Evolutionary conservation across 2,797 vertebrate species (phyloP), one percentile per base, ranked within the genome.

Genomic region (Notolabrus celidotus): DNA sequence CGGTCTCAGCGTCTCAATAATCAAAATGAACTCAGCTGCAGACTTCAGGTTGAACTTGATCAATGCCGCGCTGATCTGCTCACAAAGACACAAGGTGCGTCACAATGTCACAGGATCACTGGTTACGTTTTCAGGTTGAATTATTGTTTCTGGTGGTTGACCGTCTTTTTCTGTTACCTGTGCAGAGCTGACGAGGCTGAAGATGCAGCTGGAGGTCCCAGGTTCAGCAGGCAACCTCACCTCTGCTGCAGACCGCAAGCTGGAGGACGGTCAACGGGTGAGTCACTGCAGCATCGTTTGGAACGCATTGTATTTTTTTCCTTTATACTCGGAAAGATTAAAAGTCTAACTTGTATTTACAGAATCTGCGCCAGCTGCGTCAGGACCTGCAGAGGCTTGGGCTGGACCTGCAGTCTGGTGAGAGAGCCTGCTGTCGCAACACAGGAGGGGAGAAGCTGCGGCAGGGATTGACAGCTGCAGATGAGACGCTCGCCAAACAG

Each of bases 201-300:
- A 94, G 83, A 92, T 90, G 71, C 91, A 96, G 89, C 67, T 95
- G 23, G 90, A 95, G 10, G 87, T 94, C 0, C 93, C 95, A 14
- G 93, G 93, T 47, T 90, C 94, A 2, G 74, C 95, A 3, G 93
- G 89, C 10, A 80, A 84, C 15, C 86, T 95, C 20, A 95, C 95
- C 7, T 67, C 8, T 45, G 92, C 96, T 46, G 96, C 95, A 20
- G 96, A 99, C 66, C 96, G 93, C 71, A 99, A 99, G 74, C 92
- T 99, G 68, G 93, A 95, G 41, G 97, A 97, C 6, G 96, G 97
- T 19, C 97, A 98, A 72, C 94, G 95, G 95, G 98, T 99, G n/a
- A 72, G 86, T 83, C 17, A 46, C n/a, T 5, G n/a, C 29, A 54
- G 4, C 11, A 16, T 10, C 8, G 0, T 1, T 12, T 55, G 10